Percentiles rank a stretch among this genome's conserved stretches.
These are phyloP conservation scores for Melipona bicolor DNA, from an alignment of 2,888 invertebrate genomes.

Conservation along the genomic window DNA sequence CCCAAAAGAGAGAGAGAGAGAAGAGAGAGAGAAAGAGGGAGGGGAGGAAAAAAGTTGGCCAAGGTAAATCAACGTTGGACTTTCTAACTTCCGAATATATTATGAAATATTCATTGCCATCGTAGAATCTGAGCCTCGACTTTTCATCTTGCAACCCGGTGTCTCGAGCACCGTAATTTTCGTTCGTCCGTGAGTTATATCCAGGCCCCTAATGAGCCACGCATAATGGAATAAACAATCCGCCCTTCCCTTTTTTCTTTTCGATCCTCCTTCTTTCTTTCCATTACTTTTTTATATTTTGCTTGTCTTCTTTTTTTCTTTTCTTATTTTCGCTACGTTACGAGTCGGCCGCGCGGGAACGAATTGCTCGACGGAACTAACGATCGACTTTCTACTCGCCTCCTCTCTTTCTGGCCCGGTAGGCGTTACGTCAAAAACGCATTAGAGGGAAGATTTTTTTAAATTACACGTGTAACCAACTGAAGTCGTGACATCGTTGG, in stretches of 20 bases:
- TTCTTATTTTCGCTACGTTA: background rate
- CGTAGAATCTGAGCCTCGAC: slow-evolving; percentile 53
- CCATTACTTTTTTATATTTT: background rate
- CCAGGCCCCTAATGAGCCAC: slow-evolving; percentile 67
- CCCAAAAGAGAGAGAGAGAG: background rate
- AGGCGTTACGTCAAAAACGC: slow-evolving; percentile 7
- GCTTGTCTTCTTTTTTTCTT: background rate
- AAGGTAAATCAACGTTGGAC: slow-evolving; percentile 37
- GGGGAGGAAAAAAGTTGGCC: background rate
- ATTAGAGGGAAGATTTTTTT: background rate
- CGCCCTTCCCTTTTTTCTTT: slow-evolving; percentile 28
- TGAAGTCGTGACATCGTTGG: background rate
- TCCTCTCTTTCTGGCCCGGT: slow-evolving; percentile 4
- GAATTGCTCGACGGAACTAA: slow-evolving; percentile 55
- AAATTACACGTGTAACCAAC: slow-evolving; percentile 19
- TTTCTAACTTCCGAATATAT: slow-evolving; percentile 42
- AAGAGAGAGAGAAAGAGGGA: background rate
- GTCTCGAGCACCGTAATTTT: slow-evolving; percentile 63
- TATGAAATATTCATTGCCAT: slow-evolving; percentile 61
- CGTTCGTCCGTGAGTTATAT: slow-evolving; percentile 64
- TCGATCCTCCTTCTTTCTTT: slow-evolving; percentile 12
- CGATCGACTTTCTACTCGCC: slow-evolving; percentile 46
- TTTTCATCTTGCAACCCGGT: slow-evolving; percentile 56
- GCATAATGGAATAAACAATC: slow-evolving; percentile 72
- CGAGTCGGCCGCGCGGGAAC: slow-evolving; percentile 8